Conservation (phyloP, 2,888 invertebrate species). For the Kuschelorhynchus macadamiae region DNA sequence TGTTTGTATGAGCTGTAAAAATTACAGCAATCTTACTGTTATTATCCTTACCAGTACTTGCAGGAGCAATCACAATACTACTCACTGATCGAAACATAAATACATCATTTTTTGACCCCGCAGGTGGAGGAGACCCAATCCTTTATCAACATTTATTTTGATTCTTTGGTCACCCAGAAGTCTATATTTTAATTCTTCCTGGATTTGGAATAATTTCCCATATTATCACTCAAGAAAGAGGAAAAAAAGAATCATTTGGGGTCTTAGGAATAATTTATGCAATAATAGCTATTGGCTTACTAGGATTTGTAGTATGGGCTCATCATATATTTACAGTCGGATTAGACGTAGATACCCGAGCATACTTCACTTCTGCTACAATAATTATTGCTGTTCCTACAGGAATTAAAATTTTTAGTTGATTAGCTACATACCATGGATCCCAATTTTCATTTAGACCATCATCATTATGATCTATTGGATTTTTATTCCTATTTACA, state of each 20-base stretch:
- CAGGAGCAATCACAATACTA: constrained; percentile 85
- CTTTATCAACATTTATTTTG: constrained; percentile 88
- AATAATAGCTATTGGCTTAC: constrained; percentile 85
- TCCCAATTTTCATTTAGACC: constrained; percentile 75
- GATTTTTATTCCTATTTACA: too few species aligned
- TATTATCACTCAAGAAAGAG: constrained; percentile 81
- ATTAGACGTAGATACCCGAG: constrained; percentile 86
- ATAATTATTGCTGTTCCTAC: constrained; percentile 91
- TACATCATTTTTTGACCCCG: constrained; percentile 86
- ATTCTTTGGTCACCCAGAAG: constrained; percentile 91
- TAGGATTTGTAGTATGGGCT: constrained; percentile 89
- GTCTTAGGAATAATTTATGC: constrained; percentile 85
- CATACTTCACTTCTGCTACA: constrained; percentile 87
- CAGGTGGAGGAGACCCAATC: constrained; percentile 85
- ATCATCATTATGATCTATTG: neutral
- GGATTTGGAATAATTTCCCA: constrained; percentile 88
- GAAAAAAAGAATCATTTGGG: constrained; percentile 83
- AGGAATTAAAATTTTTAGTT: constrained; percentile 87
- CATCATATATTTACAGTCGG: constrained; percentile 90
- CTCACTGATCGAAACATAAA: constrained; percentile 85
- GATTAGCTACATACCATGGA: too few species aligned
- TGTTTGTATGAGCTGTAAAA: constrained; percentile 82
- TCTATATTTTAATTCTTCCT: constrained; percentile 88
- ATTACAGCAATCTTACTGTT: constrained; percentile 77
- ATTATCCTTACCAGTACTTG: constrained; percentile 81